phyloP scores from a whole-genome alignment of 1,140 invertebrate species.

The Periplaneta americana region DNA sequence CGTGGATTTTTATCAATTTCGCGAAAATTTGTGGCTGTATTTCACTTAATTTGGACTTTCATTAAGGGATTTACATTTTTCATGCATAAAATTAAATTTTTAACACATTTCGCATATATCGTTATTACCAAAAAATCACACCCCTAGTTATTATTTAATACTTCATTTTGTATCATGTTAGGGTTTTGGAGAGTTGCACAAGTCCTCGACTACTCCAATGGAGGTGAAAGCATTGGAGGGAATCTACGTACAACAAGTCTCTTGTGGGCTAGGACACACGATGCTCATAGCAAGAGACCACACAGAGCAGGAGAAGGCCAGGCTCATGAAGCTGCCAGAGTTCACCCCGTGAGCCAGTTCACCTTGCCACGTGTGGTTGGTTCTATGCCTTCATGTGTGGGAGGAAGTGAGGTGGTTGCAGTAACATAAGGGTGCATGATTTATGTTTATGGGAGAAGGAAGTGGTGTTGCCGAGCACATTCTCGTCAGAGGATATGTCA shows the following conservation, averaged over 20 bases:
- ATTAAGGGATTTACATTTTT: too few species aligned
- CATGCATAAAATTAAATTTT: too few species aligned
- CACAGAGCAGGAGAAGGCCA: slow-evolving; percentile 57
- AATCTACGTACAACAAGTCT: slow-evolving; percentile 70
- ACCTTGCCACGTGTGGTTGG: background rate
- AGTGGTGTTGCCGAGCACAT: too few species aligned
- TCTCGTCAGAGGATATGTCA: too few species aligned
- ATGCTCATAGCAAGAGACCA: slow-evolving; percentile 62
- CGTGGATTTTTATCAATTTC: too few species aligned
- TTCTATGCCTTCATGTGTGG: background rate
- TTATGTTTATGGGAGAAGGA: background rate
- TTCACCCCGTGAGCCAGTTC: slow-evolving; percentile 39
- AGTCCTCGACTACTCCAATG: slow-evolving; percentile 82
- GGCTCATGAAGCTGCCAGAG: slow-evolving; percentile 53
- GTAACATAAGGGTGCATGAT: background rate
- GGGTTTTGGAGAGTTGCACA: slow-evolving; percentile 84
- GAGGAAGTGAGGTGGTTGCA: background rate
- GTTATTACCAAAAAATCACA: background rate
- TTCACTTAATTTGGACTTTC: too few species aligned
- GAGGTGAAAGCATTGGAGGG: slow-evolving; percentile 81
- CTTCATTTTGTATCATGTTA: slow-evolving; percentile 35
- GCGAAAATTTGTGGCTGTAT: too few species aligned
- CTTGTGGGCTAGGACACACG: slow-evolving; percentile 81
- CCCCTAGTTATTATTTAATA: background rate
- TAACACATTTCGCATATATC: too few species aligned